Evolutionary conservation across 1,140 invertebrate species (phyloP), one percentile per base, ranked within the genome.

Genomic region (Mya arenaria): DNA sequence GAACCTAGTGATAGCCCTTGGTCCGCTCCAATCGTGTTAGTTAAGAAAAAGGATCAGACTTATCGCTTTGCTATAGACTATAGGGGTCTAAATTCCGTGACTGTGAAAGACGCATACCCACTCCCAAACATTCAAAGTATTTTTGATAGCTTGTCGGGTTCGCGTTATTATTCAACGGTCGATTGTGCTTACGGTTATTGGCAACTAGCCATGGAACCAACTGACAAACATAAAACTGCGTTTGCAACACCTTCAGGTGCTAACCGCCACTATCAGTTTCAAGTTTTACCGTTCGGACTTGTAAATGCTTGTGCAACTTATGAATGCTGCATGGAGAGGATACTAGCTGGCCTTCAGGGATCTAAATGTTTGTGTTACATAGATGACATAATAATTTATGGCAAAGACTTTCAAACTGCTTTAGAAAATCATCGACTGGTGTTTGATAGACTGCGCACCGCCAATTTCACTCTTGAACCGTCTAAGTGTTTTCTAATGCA

Each of bases 221-320:
- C 19, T 63, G 79, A 82, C 63, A n/a, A n/a, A 32, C 58, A 23
- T 23, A 82, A 58, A 66, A 68, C 37, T 13, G 83, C 15, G 60
- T 84, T 60, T 65, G 25, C 10, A 30, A 39, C 23, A 0, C 72
- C 48, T n/a, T n/a, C n/a, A n/a, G n/a, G n/a, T n/a, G 32, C 48
- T 2, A 2, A 37, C 37, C 62, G 84, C 1, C 58, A 85, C 19
- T 85, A 52, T 58, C 62, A 79, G 56, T 85, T 87, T 63, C 44
- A 28, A 19, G 77, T 83, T 8, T 56, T 88, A 65, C 85, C 87
- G 44, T 87, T 89, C 68, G 83, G 83, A 17, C 65, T 90, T n/a
- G n/a, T n/a, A n/a, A n/a, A 84, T 84, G 23, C 90, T 90, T 83
- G 65, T 86, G 62, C 28, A 86, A 65, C 52, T 82, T 19, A 87